phyloP scores from a whole-genome alignment of 2,888 invertebrate genomes.

The Hymenopus coronatus region DNA sequence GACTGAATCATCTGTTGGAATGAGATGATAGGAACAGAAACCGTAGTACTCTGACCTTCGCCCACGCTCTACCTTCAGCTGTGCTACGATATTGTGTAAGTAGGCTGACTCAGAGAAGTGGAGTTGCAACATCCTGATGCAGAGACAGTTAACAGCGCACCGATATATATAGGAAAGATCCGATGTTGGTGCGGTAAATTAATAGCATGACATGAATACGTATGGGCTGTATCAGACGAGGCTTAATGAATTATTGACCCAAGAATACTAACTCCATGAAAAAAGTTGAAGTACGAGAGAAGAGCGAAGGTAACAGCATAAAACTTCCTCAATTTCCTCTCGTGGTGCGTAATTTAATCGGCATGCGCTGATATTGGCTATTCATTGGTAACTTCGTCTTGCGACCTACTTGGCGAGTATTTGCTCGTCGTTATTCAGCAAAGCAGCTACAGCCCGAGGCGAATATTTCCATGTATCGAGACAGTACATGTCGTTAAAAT shows the following conservation, averaged over 20 bases:
- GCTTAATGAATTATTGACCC: too few relatives aligned
- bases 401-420: neutral
- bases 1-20: too few relatives aligned
- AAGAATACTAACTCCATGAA: too few relatives aligned
- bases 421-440: neutral
- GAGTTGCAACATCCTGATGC: neutral
- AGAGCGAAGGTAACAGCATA: neutral
- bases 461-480: neutral
- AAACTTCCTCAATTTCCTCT: neutral
- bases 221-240: neutral
- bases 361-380: neutral
- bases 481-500: too few relatives aligned
- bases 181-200: neutral
- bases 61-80: too few relatives aligned
- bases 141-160: neutral
- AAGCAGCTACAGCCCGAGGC: neutral
- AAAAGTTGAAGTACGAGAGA: too few relatives aligned
- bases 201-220: neutral
- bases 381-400: neutral
- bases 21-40: too few relatives aligned
- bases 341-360: neutral
- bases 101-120: too few relatives aligned
- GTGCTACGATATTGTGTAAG: too few relatives aligned
- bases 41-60: too few relatives aligned
- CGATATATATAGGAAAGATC: neutral